These are phyloP conservation scores for Mormyrus hasselquistii DNA, from an alignment of 2,797 vertebrate genomes.

Conservation along the genomic window DNA sequence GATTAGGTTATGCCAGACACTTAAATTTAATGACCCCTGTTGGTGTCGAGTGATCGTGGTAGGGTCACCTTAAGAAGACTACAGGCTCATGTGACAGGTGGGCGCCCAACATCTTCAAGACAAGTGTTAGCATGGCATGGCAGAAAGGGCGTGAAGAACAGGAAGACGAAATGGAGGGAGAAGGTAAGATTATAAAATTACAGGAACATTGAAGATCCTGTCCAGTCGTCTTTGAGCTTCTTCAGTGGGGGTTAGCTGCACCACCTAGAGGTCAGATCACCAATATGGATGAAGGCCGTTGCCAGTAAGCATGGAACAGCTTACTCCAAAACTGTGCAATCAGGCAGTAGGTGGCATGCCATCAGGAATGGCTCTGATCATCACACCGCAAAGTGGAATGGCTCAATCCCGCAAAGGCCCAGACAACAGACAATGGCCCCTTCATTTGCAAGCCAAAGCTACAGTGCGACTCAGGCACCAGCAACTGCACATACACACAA, in stretches of 20 bases:
- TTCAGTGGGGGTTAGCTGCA: conserved; percentile 66
- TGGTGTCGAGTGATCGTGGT: not conserved
- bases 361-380: not conserved
- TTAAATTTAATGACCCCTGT: not conserved
- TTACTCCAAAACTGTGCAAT: not conserved
- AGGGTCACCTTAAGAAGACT: not conserved
- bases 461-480: not conserved
- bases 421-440: not conserved
- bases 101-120: no score
- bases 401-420: not conserved
- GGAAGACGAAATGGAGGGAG: not conserved
- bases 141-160: not conserved
- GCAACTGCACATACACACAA: conserved; percentile 25
- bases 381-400: not conserved
- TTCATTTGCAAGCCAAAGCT: not conserved
- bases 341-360: not conserved
- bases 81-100: not conserved
- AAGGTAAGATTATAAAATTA: conserved; percentile 55
- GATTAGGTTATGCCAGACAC: not conserved
- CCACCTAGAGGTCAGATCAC: conserved; percentile 70
- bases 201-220: conserved; percentile 83
- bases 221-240: conserved; percentile 82
- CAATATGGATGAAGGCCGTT: conserved; percentile 40
- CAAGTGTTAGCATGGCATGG: not conserved
- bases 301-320: not conserved